These are phyloP conservation scores for Embiotoca jacksoni DNA, from an alignment of 2,113 vertebrate genomes.

Conservation along the genomic window DNA sequence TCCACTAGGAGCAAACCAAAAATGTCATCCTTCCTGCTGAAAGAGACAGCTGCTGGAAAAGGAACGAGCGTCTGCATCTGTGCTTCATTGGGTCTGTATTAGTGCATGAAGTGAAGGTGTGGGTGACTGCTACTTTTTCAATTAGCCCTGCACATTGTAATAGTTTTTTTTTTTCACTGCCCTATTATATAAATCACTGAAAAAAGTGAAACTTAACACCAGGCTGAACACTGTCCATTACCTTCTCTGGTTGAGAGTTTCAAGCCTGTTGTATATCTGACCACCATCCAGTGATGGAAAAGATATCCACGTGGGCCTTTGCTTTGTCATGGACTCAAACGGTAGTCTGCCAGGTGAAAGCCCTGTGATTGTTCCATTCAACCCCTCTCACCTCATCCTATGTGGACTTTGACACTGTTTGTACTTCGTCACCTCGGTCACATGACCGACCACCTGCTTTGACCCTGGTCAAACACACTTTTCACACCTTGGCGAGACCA, in stretches of 20 bases:
- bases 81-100: background rate
- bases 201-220: background rate
- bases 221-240: background rate
- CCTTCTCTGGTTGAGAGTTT: background rate
- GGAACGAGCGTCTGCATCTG: constrained; percentile 11
- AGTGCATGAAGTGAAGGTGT: background rate
- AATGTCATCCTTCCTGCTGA: constrained; percentile 48
- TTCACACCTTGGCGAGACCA: too few species aligned
- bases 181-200: background rate
- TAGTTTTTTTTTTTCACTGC: background rate
- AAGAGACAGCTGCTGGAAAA: constrained; percentile 29
- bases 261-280: background rate
- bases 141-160: background rate
- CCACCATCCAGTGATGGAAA: background rate
- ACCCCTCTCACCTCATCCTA: too few species aligned
- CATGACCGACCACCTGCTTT: too few species aligned
- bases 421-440: too few species aligned
- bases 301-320: too few species aligned
- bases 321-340: too few species aligned
- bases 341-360: too few species aligned
- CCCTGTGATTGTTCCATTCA: too few species aligned
- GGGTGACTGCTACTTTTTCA: background rate
- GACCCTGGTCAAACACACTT: too few species aligned
- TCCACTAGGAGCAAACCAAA: constrained; percentile 33
- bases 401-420: too few species aligned